phyloP scores from a whole-genome alignment of 2,888 invertebrate genomes.

The Meta bourneti region DNA sequence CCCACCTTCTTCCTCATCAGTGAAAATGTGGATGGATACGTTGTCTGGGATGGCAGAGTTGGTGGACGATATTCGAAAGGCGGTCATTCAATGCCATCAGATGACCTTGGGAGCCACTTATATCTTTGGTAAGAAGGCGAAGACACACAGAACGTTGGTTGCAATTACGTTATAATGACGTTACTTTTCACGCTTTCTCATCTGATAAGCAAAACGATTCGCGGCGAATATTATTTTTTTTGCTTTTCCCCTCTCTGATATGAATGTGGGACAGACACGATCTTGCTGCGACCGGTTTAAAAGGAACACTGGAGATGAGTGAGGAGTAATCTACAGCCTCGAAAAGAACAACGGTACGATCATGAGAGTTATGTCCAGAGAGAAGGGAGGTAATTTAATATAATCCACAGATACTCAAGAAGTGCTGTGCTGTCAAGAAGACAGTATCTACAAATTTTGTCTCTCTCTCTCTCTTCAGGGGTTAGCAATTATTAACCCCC shows the following conservation, averaged over 20 bases:
- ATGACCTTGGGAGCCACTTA: conserved; percentile 55
- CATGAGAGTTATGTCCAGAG: too few relatives aligned
- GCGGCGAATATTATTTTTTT: conserved; percentile 18
- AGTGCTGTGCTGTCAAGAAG: too few relatives aligned
- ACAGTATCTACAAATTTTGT: too few relatives aligned
- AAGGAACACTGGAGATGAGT: not conserved
- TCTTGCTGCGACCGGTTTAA: conserved; percentile 46
- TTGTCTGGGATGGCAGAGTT: not conserved
- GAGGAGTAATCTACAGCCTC: not conserved
- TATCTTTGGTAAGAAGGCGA: conserved; percentile 9
- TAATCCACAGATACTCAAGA: too few relatives aligned
- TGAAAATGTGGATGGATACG: not conserved
- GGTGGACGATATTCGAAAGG: conserved; percentile 47
- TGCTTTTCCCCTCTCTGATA: not conserved
- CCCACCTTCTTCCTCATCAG: conserved; percentile 14
- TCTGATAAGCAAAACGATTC: conserved; percentile 71
- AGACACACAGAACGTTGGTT: conserved; percentile 37
- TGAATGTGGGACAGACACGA: conserved; percentile 40
- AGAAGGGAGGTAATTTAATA: too few relatives aligned
- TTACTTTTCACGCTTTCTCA: conserved; percentile 75
- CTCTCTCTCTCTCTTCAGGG: too few relatives aligned
- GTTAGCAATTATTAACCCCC: too few relatives aligned
- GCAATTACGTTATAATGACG: conserved; percentile 74
- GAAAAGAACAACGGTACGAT: not conserved
- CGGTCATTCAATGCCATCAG: conserved; percentile 71